phyloP scores from a whole-genome alignment of 92 coral and sea anemone genomes.

The Heteractis magnifica region DNA sequence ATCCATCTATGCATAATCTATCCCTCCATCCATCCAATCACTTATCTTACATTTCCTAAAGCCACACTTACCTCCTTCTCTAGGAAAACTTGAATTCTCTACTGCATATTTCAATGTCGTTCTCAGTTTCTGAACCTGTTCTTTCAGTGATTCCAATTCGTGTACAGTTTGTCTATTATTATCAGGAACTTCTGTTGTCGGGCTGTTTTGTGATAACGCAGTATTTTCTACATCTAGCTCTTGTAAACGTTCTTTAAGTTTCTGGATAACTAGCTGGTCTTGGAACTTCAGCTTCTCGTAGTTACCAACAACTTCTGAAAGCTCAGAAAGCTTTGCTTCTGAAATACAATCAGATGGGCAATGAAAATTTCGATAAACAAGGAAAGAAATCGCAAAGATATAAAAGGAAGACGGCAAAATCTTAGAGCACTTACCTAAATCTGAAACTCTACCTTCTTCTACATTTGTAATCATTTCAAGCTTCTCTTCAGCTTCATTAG shows the following conservation, averaged over 20 bases:
- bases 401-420: too few species aligned
- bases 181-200: constrained; percentile 55
- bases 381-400: too few species aligned
- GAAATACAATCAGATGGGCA: background rate
- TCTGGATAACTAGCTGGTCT: constrained; percentile 87
- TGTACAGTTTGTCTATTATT: constrained; percentile 52
- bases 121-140: constrained; percentile 73
- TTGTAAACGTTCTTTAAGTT: constrained; percentile 87
- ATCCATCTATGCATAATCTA: background rate
- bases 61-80: constrained; percentile 47
- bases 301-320: constrained; percentile 94
- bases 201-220: constrained; percentile 60
- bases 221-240: constrained; percentile 74
- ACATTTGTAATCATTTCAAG: constrained; percentile 77
- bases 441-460: constrained; percentile 92
- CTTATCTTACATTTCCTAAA: background rate
- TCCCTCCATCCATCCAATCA: background rate
- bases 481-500: constrained; percentile 91
- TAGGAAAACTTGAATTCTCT: constrained; percentile 51
- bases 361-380: too few species aligned
- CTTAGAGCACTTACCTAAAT: constrained; percentile 62
- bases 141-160: constrained; percentile 59
- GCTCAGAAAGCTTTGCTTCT: constrained; percentile 94
- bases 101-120: constrained; percentile 72
- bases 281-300: constrained; percentile 90